A percentile compares a stretch with the other conserved stretches of the same genome.
Conservation (phyloP, 2,888 invertebrate genomes). For the Drosophila limbata region DNA sequence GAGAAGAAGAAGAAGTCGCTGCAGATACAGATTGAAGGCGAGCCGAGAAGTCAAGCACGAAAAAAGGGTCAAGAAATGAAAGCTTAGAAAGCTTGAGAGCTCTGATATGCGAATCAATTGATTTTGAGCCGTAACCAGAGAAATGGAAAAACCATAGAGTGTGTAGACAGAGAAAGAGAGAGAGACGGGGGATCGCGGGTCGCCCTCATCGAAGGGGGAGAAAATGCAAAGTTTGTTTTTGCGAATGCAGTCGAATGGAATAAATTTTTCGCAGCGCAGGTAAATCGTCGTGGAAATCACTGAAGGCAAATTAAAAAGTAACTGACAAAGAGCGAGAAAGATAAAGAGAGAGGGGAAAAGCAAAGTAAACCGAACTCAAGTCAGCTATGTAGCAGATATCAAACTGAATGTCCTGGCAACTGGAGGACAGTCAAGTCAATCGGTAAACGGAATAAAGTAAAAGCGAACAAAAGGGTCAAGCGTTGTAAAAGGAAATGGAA, state of each 20-base stretch:
- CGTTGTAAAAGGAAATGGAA: slow-evolving; percentile 29
- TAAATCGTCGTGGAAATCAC: slow-evolving; percentile 80
- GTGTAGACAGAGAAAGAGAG: background rate
- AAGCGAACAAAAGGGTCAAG: slow-evolving; percentile 76
- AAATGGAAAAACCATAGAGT: slow-evolving; percentile 33
- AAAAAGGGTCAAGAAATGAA: slow-evolving; percentile 79
- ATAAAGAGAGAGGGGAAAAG: slow-evolving; percentile 9
- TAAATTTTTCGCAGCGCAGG: slow-evolving; percentile 77
- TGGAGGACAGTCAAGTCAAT: slow-evolving; percentile 64
- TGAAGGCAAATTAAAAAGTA: slow-evolving; percentile 73
- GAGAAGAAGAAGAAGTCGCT: slow-evolving; percentile 9
- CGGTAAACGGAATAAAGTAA: slow-evolving; percentile 64
- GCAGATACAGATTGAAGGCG: slow-evolving; percentile 35
- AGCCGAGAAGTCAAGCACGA: slow-evolving; percentile 74
- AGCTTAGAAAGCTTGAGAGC: slow-evolving; percentile 51
- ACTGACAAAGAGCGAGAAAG: slow-evolving; percentile 37
- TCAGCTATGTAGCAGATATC: slow-evolving; percentile 51
- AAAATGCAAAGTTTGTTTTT: slow-evolving; percentile 71
- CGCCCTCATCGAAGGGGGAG: background rate
- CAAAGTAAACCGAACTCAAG: slow-evolving; percentile 28
- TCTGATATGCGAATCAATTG: slow-evolving; percentile 79
- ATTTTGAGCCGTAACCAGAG: slow-evolving; percentile 68
- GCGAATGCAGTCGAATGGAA: slow-evolving; percentile 76
- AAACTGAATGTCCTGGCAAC: slow-evolving; percentile 16
- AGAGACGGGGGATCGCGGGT: background rate